These are phyloP conservation scores for Taurulus bubalis DNA, from an alignment of 2,113 vertebrate genomes.

Conservation along the genomic window DNA sequence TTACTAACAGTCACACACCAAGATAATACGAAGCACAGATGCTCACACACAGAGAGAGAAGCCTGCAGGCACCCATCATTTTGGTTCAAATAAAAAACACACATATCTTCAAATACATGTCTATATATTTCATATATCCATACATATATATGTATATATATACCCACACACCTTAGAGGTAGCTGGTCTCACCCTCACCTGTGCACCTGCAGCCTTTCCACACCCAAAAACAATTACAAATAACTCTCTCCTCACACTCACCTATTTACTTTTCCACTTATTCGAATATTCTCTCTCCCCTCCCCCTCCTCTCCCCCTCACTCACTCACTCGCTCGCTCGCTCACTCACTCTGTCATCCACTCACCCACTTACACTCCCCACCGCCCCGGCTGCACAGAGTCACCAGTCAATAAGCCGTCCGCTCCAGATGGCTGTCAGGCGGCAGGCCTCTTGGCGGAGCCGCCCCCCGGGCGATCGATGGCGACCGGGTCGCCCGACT, in stretches of 20 bases:
- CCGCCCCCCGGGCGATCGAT: conserved; percentile 64
- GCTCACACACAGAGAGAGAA: conserved; percentile 67
- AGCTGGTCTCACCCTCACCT: conserved; percentile 82
- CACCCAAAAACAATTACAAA: conserved; percentile 76
- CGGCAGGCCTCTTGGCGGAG: conserved; percentile 52
- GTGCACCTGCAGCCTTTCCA: conserved; percentile 83
- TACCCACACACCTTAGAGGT: conserved; percentile 77
- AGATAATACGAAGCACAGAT: conserved; percentile 73
- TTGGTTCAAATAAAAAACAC: conserved; percentile 18
- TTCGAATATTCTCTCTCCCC: conserved; percentile 64
- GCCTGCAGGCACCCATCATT: conserved; percentile 6
- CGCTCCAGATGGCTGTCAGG: conserved; percentile 53
- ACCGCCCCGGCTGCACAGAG: conserved; percentile 57
- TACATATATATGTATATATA: background rate
- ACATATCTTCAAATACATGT: conserved; percentile 71
- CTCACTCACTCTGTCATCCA: conserved; percentile 83
- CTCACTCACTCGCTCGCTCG: conserved; percentile 46
- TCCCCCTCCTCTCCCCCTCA: conserved; percentile 51
- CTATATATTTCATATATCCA: background rate
- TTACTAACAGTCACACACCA: conserved; percentile 92
- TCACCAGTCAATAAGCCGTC: conserved; percentile 74
- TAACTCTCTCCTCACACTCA: conserved; percentile 76
- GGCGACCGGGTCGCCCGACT: conserved; percentile 51
- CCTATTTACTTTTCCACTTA: conserved; percentile 77
- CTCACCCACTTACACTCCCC: conserved; percentile 78